Evolutionary conservation across 2,113 vertebrate species (phyloP).

Genomic region (Ciconia stormi): DNA sequence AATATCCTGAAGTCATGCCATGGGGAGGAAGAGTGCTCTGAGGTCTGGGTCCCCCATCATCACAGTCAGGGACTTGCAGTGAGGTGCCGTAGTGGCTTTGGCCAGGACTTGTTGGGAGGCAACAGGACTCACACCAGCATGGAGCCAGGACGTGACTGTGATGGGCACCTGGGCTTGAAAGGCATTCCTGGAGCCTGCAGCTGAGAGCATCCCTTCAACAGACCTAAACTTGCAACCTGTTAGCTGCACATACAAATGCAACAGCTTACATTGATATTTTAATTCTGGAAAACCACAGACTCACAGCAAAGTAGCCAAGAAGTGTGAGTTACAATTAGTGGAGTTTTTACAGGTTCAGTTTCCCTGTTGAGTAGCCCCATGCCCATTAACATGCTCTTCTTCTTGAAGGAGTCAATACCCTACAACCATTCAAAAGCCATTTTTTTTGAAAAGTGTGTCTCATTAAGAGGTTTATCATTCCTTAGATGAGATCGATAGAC

Average conservation of each 20-base stretch:
- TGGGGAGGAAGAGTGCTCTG: not conserved
- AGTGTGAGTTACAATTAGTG: not conserved
- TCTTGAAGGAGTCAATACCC: not conserved
- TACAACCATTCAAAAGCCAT: not conserved
- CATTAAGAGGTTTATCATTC: not conserved
- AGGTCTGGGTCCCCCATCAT: not conserved
- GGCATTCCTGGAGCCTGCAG: not conserved
- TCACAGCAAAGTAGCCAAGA: not conserved
- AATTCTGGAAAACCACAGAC: not conserved
- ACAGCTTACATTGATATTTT: not conserved
- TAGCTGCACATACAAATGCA: not conserved
- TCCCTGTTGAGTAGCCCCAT: not conserved
- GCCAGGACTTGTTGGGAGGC: no score
- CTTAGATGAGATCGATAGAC: not conserved
- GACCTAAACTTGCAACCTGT: not conserved
- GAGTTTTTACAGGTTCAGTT: not conserved
- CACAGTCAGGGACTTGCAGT: not conserved
- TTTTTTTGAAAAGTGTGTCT: not conserved
- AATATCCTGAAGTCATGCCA: not conserved
- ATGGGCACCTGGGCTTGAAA: not conserved
- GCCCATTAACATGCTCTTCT: not conserved
- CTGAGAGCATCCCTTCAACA: not conserved
- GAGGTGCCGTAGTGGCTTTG: not conserved
- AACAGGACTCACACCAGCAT: accelerated
- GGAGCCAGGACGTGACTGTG: not conserved